Evolutionary conservation across 2,113 vertebrate species (phyloP), one percentile per base, ranked within the genome.

Genomic region (Zapus hudsonius): DNA sequence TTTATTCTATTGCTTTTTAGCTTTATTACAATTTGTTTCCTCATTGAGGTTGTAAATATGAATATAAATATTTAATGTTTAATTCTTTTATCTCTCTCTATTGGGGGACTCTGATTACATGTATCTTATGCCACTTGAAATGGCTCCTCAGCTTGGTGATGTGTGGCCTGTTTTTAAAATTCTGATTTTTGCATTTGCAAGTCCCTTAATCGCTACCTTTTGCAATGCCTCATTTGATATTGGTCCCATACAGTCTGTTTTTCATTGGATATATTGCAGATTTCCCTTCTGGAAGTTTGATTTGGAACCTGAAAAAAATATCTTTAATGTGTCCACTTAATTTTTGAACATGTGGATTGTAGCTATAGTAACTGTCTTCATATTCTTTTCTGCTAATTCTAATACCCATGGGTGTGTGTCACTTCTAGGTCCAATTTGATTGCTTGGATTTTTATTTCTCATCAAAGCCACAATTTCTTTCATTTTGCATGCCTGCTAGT

Each of bases 281-380:
- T 93, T 96, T 87, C n/a, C 67, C 31, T 55, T 84, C 64, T 80
- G 40, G 19, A 64, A 86, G 36, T 63, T 90, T 89, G 55, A 63
- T 79, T 67, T 93, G 38, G n/a, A 1, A 59, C 40, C 89, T 90
- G 90, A 89, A 44, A 23, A n/a, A n/a, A 84, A 40, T 57, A 3
- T 67, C 36, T 80, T 88, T 5, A 61, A 0, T 75, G 55, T 92
- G 17, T 93, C 36, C 6, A 25, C 7, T 81, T 78, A n/a, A 40
- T 66, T 82, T 88, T 89, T 80, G 23, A 89, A 87, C 55, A 15
- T 57, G 6, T 44, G 29, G 25, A 67, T 19, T 85, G 4, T 44
- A 64, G 7, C 38, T 69, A 29, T 69, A 69, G 74, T 69, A 73
- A 47, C 23, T 40, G 36, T 83, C 86, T 93, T 70, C 12, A 52